A percentile compares a stretch with the other conserved stretches of the same genome.
Evolutionary conservation across 2,113 vertebrate genomes (phyloP).

Genomic region (Solenodon paradoxus): DNA sequence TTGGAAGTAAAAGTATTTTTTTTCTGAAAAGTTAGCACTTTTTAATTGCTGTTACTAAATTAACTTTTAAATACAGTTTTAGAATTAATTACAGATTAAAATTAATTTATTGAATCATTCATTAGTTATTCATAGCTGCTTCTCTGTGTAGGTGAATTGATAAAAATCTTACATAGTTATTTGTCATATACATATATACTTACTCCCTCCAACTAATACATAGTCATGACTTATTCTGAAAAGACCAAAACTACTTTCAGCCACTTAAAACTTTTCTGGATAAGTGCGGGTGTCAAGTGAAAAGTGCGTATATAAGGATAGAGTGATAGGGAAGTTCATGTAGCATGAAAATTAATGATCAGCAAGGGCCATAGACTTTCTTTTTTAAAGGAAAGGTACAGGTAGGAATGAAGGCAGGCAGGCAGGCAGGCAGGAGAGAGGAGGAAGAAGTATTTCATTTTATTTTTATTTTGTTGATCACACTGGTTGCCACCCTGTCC

Average conservation of each 20-base stretch:
- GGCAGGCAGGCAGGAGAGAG: no score
- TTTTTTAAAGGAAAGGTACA: no score
- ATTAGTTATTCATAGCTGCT: background rate
- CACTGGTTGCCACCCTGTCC: no score
- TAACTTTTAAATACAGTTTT: conserved; percentile 12
- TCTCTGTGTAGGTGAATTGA: background rate
- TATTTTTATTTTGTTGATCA: no score
- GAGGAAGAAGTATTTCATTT: no score
- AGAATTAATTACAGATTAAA: no score
- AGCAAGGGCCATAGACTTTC: background rate
- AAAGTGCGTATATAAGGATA: background rate
- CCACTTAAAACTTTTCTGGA: background rate
- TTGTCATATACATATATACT: background rate
- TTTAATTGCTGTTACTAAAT: background rate
- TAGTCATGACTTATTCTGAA: background rate
- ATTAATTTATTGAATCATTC: conserved; percentile 18
- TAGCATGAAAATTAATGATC: background rate
- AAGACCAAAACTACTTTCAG: background rate
- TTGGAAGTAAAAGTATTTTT: no score
- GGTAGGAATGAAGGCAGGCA: no score
- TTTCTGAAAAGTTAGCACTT: background rate
- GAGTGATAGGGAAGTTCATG: background rate
- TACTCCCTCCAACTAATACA: background rate
- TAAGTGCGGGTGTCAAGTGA: background rate
- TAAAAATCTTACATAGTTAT: background rate